Evolutionary conservation across 2,113 vertebrate species (phyloP), one percentile per base, ranked within the genome.

Genomic region (Globicephala melas): DNA sequence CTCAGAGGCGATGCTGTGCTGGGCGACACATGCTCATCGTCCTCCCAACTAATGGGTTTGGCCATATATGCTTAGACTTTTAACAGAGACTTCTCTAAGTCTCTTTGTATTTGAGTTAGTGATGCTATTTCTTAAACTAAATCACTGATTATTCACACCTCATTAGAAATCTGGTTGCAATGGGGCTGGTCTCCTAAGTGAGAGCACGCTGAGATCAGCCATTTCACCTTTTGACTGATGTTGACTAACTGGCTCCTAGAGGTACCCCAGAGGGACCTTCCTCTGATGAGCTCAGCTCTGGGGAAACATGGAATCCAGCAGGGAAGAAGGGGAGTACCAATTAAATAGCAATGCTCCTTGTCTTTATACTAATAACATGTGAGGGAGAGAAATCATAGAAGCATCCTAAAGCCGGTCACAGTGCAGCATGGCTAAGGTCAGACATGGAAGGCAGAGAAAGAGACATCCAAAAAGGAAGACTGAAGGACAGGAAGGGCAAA

Each of bases 1-100:
- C 21, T 73, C 36, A 13, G 14, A 73, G 62, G 5, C 3, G 0
- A 3, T 21, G n/a, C 28, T 28, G 4, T 0, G 2, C 38, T 0
- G 5, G 15, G 68, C 3, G 8, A 10, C 18, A 17, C 5, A 6
- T 4, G 28, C 7, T 63, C 55, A 33, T 0, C 3, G 20, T 53
- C 53, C 80, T 41, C 28, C 26, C 2, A 9, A 26, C 38, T 41
- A 6, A 21, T 17, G 6, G 71, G 23, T 15, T 15, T 76, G 38
- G 20, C 33, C 25, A 13, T 15, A 0, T 41, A 14, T 87, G 47
- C 73, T 67, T n/a, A 77, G 23, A 71, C 38, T 60, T 77, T 26
- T 55, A 50, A 86, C 3, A 81, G 13, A 80, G 8, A 53, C 21
- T 3, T 60, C 13, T 38, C 8, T 4, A 3, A 18, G 36, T 47